Evolutionary conservation across 2,797 vertebrate species (phyloP).

Genomic region (Oreochromis grahami): DNA sequence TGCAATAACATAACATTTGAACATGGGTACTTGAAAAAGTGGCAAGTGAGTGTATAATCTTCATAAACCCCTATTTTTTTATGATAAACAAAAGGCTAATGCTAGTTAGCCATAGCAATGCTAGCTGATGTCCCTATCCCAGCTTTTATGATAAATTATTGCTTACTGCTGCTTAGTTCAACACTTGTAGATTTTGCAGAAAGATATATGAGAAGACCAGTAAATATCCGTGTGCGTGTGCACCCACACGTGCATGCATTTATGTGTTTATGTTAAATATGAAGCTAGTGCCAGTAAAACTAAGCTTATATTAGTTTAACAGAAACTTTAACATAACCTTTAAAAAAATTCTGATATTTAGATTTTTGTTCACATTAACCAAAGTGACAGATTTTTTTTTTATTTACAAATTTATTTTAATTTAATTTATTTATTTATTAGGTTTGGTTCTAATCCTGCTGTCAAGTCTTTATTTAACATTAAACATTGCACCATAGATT

Average conservation of each 20-base stretch:
- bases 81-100: background rate
- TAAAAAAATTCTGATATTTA: background rate
- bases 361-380: rapidly evolving
- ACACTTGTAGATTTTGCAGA: background rate
- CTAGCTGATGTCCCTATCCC: background rate
- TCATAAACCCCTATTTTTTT: background rate
- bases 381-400: background rate
- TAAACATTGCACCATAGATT: background rate
- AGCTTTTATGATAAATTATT: background rate
- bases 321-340: background rate
- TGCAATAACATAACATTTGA: background rate
- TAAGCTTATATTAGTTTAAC: background rate
- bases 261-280: background rate
- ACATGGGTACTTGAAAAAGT: background rate
- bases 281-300: background rate
- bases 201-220: background rate
- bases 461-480: background rate
- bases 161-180: background rate
- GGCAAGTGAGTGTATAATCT: background rate
- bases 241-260: background rate
- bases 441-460: background rate
- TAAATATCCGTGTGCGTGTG: background rate
- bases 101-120: background rate
- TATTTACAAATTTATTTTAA: background rate
- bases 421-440: background rate